Base-by-base conservation (phyloP, 2,113 vertebrate genomes). In the Scartelaos histophorus region DNA sequence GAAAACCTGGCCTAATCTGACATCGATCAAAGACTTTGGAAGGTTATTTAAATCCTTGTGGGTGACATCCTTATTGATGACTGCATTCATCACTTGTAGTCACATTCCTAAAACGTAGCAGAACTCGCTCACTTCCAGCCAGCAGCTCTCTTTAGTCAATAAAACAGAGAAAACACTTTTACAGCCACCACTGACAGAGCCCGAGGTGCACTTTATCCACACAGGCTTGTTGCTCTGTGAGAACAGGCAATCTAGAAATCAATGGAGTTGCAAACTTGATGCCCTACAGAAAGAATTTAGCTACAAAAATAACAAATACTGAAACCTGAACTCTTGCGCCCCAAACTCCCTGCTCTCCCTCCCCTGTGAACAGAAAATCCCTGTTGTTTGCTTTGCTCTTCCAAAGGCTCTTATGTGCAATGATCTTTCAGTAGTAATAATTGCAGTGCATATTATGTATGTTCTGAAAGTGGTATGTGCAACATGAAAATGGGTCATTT, bases 1-100 rank as follows among this genome's bases (percentile, higher is more conserved):
- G 76, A 88, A 68, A 90, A 84, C 77, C 35, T 91, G 71, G 88
- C 87, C 70, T 92, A 88, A 88, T 74, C 73, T 66, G 25, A 70
- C 47, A 9, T 73, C 61, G 43, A 51, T 47, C 21, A 76, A 82
- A 69, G 65, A 70, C 58, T 29, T 13, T 1, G 53, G 22, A 67
- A 56, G 61, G 49, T 75, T 56, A 56, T 78, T 76, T 43, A 72
- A 85, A 77, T 73, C 58, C 61, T 51, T 60, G 35, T 62, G 70
- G 49, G 21, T 56, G 45, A 75, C 47, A 2, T 68, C 21, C 9
- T 71, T 66, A 62, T 57, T 72, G 69, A 80, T 81, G 67, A 77
- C 66, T 71, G 69, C 75, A 73, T 80, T 79, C 70, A 81, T 83
- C 73, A 76, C 51, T 53, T 70, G n/a, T 38, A 10, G 73, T 53